phyloP scores from a whole-genome alignment of 1,140 invertebrate genomes.

The Hirudo medicinalis region DNA sequence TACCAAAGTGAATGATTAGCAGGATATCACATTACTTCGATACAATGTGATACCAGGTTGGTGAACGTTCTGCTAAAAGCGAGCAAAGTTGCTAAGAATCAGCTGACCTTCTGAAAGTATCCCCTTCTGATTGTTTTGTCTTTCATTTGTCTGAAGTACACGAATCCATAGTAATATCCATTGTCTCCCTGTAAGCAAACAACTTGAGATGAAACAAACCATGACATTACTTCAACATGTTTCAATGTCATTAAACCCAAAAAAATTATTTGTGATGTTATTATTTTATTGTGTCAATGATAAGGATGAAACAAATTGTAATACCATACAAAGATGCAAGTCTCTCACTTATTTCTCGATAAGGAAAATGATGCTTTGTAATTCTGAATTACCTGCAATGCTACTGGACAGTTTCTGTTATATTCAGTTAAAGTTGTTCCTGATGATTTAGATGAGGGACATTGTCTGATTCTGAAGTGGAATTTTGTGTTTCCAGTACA shows the following conservation, averaged over 20 bases:
- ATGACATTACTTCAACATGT: not conserved
- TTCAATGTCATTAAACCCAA: not conserved
- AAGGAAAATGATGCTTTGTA: not conserved
- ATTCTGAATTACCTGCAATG: conserved; percentile 35
- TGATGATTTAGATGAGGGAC: conserved; percentile 36
- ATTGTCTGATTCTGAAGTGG: conserved; percentile 68
- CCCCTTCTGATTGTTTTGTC: conserved; percentile 80
- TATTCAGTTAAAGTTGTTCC: conserved; percentile 40
- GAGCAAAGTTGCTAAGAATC: conserved; percentile 5
- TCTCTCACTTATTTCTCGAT: no score
- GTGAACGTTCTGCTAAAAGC: not conserved
- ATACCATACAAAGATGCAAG: no score
- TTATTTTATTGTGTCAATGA: not conserved
- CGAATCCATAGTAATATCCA: conserved; percentile 70
- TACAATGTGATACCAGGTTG: no score
- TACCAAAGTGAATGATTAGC: no score
- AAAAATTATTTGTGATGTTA: not conserved
- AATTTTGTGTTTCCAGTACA: conserved; percentile 97
- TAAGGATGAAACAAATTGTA: no score
- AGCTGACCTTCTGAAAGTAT: conserved; percentile 85
- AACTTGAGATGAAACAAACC: not conserved
- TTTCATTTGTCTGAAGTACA: conserved; percentile 95
- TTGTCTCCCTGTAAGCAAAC: conserved; percentile 35
- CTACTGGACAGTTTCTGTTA: conserved; percentile 38
- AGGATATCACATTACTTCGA: conserved; percentile 26